Percentiles rank a stretch among this genome's conserved stretches.
Conservation (phyloP, 2,888 invertebrate genomes). For the Nezara viridula region DNA sequence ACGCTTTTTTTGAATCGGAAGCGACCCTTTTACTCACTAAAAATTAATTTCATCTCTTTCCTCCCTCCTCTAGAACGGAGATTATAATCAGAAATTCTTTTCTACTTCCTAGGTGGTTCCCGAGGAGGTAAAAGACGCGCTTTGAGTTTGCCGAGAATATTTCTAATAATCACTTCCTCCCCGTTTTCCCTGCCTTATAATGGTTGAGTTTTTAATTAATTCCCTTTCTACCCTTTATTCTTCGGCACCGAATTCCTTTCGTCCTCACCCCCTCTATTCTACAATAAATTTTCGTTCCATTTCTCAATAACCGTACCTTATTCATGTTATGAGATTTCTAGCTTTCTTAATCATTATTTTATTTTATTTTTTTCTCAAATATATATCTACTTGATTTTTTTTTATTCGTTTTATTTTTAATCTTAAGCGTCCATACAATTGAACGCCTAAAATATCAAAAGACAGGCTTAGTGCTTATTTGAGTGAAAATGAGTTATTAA, state of each 20-base stretch:
- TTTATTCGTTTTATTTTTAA: no score
- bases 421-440: no score
- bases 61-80: not conserved
- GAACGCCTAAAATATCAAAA: no score
- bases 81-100: constrained; percentile 41
- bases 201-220: constrained; percentile 38
- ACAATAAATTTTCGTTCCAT: constrained; percentile 1
- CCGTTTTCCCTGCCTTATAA: constrained; percentile 7
- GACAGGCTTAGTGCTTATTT: no score
- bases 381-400: no score
- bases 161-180: constrained; percentile 49
- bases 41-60: not conserved
- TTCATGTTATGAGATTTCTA: not conserved
- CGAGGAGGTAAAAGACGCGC: constrained; percentile 1
- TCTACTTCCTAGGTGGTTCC: not conserved
- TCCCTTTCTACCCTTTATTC: constrained; percentile 28
- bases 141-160: constrained; percentile 40
- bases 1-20: constrained; percentile 8
- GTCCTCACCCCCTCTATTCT: not conserved
- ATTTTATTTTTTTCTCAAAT: no score
- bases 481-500: no score
- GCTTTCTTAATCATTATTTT: not conserved
- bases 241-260: not conserved
- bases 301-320: not conserved
- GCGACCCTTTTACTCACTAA: not conserved